Conservation (phyloP, 2,888 invertebrate genomes). For the Lepidochrysops patricia region DNA sequence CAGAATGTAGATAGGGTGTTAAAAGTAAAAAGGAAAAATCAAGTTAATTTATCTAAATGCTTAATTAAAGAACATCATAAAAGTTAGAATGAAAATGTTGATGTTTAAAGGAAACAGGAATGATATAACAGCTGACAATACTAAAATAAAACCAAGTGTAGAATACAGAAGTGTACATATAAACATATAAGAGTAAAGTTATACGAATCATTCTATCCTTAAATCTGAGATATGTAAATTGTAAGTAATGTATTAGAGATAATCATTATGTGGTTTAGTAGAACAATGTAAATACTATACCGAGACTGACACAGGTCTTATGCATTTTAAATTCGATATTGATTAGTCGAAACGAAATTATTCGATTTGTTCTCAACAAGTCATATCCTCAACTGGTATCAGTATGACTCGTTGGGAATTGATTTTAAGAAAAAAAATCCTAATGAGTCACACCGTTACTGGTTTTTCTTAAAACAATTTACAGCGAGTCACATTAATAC, state of each 20-base stretch:
- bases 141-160: conserved; percentile 61
- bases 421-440: too few species aligned
- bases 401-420: too few species aligned
- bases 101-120: conserved; percentile 39
- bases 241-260: conserved; percentile 49
- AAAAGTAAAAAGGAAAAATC: conserved; percentile 16
- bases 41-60: conserved; percentile 14
- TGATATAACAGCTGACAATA: conserved; percentile 71
- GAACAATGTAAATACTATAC: conserved; percentile 50
- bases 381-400: too few species aligned
- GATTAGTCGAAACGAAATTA: neutral
- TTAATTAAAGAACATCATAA: conserved; percentile 10
- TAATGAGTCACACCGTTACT: too few species aligned
- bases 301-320: conserved; percentile 25
- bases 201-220: conserved; percentile 66
- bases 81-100: conserved; percentile 11
- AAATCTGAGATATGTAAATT: conserved; percentile 56
- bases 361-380: too few species aligned
- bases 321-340: conserved; percentile 3
- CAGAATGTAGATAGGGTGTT: conserved; percentile 25
- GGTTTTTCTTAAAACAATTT: too few species aligned
- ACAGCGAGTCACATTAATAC: too few species aligned
- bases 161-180: conserved; percentile 42
- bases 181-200: conserved; percentile 49
- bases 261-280: conserved; percentile 36